phyloP scores from a whole-genome alignment of 2,888 invertebrate genomes.

The Cephus pygmeus region DNA sequence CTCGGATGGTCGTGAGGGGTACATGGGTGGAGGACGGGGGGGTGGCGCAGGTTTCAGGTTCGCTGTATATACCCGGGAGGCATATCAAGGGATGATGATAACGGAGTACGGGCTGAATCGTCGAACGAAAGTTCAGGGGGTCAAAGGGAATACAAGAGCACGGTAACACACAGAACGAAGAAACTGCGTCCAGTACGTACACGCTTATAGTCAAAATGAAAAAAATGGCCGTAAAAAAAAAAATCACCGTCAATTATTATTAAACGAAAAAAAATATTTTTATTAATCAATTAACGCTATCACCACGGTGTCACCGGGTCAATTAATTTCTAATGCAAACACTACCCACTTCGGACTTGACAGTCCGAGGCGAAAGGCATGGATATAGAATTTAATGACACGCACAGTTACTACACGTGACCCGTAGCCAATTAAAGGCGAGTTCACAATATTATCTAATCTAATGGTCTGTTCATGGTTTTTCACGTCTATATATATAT shows the following conservation, averaged over 20 bases:
- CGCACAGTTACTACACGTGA: neutral
- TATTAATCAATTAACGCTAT: neutral
- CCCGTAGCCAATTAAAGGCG: neutral
- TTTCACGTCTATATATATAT: no score
- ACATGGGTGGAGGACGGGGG: constrained; percentile 9
- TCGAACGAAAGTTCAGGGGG: neutral
- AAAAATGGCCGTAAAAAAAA: neutral
- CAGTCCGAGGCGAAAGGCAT: neutral
- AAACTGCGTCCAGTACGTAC: neutral
- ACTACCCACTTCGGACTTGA: neutral
- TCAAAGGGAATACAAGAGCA: neutral
- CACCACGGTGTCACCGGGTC: neutral
- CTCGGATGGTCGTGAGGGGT: constrained; percentile 3
- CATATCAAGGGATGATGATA: neutral
- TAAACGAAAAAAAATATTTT: neutral
- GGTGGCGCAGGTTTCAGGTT: neutral
- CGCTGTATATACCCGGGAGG: constrained; percentile 19
- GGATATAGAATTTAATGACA: neutral
- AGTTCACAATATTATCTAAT: neutral
- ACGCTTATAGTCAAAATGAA: no score
- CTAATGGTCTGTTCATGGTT: neutral
- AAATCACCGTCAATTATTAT: neutral
- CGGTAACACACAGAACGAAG: neutral
- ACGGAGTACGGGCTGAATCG: neutral
- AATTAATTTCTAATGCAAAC: neutral